Evolutionary conservation across 2,888 invertebrate genomes (phyloP).

Genomic region (Microctonus aethiopoides): DNA sequence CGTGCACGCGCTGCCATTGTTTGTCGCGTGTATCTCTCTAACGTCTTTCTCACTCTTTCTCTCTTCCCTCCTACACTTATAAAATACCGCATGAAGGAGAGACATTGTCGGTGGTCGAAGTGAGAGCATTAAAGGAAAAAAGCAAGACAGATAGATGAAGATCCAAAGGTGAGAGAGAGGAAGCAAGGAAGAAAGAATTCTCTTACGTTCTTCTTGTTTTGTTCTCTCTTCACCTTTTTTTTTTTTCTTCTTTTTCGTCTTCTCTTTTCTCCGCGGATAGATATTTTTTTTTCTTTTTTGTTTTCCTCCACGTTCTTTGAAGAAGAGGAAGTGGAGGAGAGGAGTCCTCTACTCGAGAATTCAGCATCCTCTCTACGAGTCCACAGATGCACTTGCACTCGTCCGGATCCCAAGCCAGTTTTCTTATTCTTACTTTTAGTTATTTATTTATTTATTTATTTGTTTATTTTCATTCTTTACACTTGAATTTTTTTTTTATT

Average conservation of each 20-base stretch:
- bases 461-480: not conserved
- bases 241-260: not conserved
- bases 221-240: not conserved
- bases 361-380: slow-evolving; percentile 5
- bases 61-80: not conserved
- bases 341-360: not conserved
- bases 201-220: not conserved
- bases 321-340: not conserved
- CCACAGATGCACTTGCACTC: slow-evolving; percentile 45
- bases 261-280: not conserved
- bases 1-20: slow-evolving; percentile 66
- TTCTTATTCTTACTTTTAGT: not conserved
- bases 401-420: slow-evolving; percentile 38
- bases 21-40: slow-evolving; percentile 63
- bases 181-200: too few species aligned
- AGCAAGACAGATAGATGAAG: too few species aligned
- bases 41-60: slow-evolving; percentile 22
- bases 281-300: not conserved
- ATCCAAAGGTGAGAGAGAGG: too few species aligned
- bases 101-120: not conserved
- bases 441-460: not conserved
- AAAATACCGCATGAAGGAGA: not conserved
- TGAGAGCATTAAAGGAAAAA: not conserved
- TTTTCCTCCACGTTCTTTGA: not conserved
- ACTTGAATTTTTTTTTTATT: slow-evolving; percentile 1